Conservation (phyloP, 2,888 invertebrate species). For the Cyclophora punctaria region DNA sequence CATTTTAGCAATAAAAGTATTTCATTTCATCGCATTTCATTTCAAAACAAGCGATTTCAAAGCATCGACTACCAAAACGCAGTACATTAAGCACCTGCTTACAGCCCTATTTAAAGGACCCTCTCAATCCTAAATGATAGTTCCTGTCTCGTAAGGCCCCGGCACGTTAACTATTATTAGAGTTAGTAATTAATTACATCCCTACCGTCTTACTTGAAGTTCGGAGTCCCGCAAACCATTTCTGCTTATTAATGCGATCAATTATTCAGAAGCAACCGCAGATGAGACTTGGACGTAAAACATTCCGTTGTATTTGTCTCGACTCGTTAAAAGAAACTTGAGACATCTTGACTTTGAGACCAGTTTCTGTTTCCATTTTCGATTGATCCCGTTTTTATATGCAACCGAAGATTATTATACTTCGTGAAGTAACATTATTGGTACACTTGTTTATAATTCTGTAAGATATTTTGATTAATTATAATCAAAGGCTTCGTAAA, state of each 20-base stretch:
- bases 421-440: no score
- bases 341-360: conserved; percentile 48
- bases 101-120: conserved; percentile 27
- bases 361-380: conserved; percentile 27
- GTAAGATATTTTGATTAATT: no score
- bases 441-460: no score
- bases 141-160: conserved; percentile 39
- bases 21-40: no score
- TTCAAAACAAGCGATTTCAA: no score
- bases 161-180: conserved; percentile 34
- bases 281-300: conserved; percentile 61
- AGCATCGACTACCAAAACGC: no score
- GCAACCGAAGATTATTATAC: no score
- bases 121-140: conserved; percentile 49
- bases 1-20: no score
- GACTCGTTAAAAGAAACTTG: conserved; percentile 54
- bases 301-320: conserved; percentile 53
- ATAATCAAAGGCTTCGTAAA: no score
- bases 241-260: conserved; percentile 66
- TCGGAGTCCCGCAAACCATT: conserved; percentile 44
- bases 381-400: no score
- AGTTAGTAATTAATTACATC: conserved; percentile 55
- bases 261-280: conserved; percentile 65
- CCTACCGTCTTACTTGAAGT: conserved; percentile 37
- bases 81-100: conserved; percentile 3